Conservation (phyloP, 2,888 invertebrate species). For the Nezara viridula region DNA sequence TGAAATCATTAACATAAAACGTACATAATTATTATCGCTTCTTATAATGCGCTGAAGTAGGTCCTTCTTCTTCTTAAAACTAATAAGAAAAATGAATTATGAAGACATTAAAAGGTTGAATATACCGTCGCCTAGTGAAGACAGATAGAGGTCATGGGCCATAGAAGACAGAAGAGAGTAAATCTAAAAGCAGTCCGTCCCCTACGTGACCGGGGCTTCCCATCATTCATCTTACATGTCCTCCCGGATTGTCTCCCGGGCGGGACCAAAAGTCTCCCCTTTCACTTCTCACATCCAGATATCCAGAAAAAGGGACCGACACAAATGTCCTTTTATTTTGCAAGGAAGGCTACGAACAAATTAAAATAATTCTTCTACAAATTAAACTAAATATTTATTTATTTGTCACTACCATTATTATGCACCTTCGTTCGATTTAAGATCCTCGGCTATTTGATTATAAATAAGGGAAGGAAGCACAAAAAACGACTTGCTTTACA, state of each 20-base stretch:
- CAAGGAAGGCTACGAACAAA: neutral
- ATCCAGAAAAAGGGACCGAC: neutral
- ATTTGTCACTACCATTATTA: no score
- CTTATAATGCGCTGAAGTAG: no score
- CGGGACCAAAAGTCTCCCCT: neutral
- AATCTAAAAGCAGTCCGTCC: constrained; percentile 27
- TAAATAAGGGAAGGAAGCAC: no score
- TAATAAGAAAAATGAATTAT: no score
- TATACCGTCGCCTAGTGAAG: neutral
- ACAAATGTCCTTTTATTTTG: neutral
- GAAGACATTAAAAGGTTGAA: neutral
- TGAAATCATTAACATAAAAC: no score
- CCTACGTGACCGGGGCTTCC: constrained; percentile 5
- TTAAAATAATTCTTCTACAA: no score
- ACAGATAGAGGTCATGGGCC: constrained; percentile 20
- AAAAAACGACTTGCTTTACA: no score
- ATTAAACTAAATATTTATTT: no score
- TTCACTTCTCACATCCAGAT: neutral
- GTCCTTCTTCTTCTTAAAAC: no score
- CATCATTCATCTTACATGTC: constrained; percentile 24
- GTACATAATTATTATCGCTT: no score
- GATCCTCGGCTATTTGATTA: no score
- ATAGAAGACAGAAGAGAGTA: constrained; percentile 17
- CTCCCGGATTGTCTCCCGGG: neutral
- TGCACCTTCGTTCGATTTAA: no score